phyloP scores from a whole-genome alignment of 2,113 vertebrate genomes.

The Axis porcinus region DNA sequence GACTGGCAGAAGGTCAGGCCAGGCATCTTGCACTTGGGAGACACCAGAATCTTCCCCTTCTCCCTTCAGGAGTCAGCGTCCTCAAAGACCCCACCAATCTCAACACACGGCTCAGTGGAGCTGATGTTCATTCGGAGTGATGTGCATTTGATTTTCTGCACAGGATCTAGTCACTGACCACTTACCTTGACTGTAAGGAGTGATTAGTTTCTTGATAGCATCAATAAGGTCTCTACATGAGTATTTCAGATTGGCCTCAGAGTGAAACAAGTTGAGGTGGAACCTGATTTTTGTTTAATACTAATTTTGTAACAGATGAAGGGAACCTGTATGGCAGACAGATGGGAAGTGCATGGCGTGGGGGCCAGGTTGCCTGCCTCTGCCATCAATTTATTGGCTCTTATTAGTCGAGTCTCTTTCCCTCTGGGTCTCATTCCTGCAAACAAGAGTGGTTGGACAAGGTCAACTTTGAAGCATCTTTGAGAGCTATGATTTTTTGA shows the following conservation, averaged over 20 bases:
- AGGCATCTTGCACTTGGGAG: background rate
- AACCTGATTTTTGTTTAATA: background rate
- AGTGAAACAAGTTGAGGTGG: background rate
- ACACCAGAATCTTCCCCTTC: background rate
- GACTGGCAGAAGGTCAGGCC: background rate
- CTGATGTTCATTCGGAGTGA: background rate
- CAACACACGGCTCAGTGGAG: background rate
- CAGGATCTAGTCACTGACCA: no score
- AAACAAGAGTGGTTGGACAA: background rate
- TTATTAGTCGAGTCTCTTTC: background rate
- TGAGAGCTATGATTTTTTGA: background rate
- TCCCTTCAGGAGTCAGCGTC: background rate
- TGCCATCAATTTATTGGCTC: accelerated
- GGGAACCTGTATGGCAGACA: background rate
- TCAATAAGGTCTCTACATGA: background rate
- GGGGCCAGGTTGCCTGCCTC: background rate
- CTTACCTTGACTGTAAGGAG: background rate
- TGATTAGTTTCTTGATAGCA: background rate
- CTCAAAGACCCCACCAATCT: background rate
- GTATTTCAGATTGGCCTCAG: background rate
- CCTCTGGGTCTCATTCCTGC: background rate
- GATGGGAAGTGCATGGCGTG: no score
- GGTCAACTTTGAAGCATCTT: background rate
- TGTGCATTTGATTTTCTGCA: background rate
- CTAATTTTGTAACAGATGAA: background rate